Evolutionary conservation across 1,140 invertebrate genomes (phyloP).

Genomic region (Xylocopa sonorina): DNA sequence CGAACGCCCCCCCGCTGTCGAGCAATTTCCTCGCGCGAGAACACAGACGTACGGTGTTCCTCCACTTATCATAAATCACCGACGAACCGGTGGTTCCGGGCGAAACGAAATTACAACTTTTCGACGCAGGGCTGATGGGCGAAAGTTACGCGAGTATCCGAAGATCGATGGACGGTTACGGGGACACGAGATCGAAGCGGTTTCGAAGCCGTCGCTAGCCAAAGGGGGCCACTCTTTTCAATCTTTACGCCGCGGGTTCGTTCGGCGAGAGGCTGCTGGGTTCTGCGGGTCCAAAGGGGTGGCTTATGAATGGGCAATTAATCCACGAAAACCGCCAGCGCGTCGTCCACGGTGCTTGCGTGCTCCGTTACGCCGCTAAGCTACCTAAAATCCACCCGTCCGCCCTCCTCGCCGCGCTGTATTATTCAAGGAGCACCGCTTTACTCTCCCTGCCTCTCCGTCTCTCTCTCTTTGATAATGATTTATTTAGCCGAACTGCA

Average conservation of each 20-base stretch:
- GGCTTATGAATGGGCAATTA: conserved; percentile 72
- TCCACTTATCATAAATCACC: too few species aligned
- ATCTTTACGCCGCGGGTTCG: conserved; percentile 28
- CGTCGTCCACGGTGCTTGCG: conserved; percentile 30
- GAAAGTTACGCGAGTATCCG: too few species aligned
- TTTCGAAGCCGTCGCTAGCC: neutral
- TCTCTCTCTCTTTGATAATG: conserved; percentile 58
- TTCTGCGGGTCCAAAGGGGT: conserved; percentile 21
- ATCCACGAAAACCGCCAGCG: conserved; percentile 62
- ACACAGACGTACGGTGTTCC: too few species aligned
- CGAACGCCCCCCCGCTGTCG: neutral
- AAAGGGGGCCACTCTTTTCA: conserved; percentile 36
- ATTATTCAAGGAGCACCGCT: conserved; percentile 67
- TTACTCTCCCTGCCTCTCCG: conserved; percentile 9
- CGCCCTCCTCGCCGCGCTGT: conserved; percentile 45
- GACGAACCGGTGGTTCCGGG: too few species aligned
- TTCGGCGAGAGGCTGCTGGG: neutral
- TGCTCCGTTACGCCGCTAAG: conserved; percentile 64
- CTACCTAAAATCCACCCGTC: conserved; percentile 63
- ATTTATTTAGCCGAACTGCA: conserved; percentile 66
- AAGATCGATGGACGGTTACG: too few species aligned
- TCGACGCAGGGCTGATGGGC: too few species aligned
- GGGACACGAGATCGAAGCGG: neutral
- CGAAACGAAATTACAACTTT: neutral
- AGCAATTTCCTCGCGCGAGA: neutral